phyloP scores from a whole-genome alignment of 2,797 vertebrate genomes.

The Gobio occitaniae region DNA sequence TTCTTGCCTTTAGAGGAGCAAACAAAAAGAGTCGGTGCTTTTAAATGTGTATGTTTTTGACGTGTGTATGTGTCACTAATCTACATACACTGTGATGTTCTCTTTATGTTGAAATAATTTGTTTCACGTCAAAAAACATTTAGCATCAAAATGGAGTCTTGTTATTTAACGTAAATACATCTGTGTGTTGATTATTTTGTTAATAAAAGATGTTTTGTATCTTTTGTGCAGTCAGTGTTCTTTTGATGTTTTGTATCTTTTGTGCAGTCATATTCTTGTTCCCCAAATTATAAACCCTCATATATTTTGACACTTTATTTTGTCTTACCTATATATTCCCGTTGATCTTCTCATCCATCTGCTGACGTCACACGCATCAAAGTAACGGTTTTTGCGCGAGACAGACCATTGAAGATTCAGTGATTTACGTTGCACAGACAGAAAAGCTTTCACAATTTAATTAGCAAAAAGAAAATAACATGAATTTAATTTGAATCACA shows the following conservation, averaged over 20 bases:
- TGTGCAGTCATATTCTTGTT: background rate
- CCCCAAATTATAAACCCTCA: background rate
- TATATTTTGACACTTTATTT: too few relatives aligned
- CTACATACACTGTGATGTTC: conserved; percentile 69
- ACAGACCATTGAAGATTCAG: too few relatives aligned
- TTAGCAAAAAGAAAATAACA: too few relatives aligned
- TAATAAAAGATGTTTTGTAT: conserved; percentile 75
- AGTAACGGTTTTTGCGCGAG: too few relatives aligned
- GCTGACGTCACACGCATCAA: too few relatives aligned
- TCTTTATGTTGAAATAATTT: conserved; percentile 51
- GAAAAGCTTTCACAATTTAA: too few relatives aligned
- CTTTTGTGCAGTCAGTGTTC: background rate
- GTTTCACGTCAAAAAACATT: conserved; percentile 52
- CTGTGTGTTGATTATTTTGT: conserved; percentile 79
- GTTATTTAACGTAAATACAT: conserved; percentile 76
- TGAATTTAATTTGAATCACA: too few relatives aligned
- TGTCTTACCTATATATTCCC: too few relatives aligned
- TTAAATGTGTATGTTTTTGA: conserved; percentile 61
- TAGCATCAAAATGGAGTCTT: conserved; percentile 64
- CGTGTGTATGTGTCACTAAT: conserved; percentile 65
- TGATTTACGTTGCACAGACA: too few relatives aligned
- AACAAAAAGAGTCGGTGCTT: conserved; percentile 44
- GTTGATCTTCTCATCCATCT: too few relatives aligned
- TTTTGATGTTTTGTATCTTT: conserved; percentile 52
- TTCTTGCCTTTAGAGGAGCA: conserved; percentile 66